Percentiles rank a stretch among this genome's conserved stretches.
Conservation (phyloP, 1,140 invertebrate species). For the Philotrypesis tridentata region DNA sequence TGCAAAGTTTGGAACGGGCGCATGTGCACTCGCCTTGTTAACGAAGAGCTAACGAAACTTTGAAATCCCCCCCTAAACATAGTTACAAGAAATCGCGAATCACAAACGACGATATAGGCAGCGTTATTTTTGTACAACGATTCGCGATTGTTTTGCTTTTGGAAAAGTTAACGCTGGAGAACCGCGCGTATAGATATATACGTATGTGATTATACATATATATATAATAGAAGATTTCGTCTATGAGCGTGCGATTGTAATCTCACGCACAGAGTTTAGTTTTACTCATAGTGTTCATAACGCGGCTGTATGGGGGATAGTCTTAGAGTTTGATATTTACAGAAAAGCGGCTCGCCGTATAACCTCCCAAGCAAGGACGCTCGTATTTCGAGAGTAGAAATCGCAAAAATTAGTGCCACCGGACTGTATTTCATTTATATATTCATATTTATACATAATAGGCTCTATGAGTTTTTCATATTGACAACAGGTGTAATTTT, state of each 20-base stretch:
- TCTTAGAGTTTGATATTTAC: conserved; percentile 62
- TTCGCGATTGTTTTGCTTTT: conserved; percentile 24
- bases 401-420: conserved; percentile 59
- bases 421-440: conserved; percentile 52
- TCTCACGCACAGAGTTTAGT: background rate
- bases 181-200: conserved; percentile 20
- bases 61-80: background rate
- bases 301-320: background rate
- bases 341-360: conserved; percentile 55
- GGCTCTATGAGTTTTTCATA: conserved; percentile 69
- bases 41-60: conserved; percentile 4
- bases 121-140: conserved; percentile 38
- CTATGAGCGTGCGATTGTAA: background rate
- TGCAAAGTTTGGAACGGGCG: background rate
- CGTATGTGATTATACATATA: too few species aligned
- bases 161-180: conserved; percentile 13
- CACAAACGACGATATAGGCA: conserved; percentile 30
- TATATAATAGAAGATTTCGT: too few species aligned
- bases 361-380: conserved; percentile 53
- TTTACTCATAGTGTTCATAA: background rate
- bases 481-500: conserved; percentile 69
- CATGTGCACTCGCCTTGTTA: background rate
- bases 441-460: conserved; percentile 48
- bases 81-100: conserved; percentile 3
- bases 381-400: conserved; percentile 66